phyloP scores from a whole-genome alignment of 2,113 vertebrate genomes.

The Nycticebus coucang region DNA sequence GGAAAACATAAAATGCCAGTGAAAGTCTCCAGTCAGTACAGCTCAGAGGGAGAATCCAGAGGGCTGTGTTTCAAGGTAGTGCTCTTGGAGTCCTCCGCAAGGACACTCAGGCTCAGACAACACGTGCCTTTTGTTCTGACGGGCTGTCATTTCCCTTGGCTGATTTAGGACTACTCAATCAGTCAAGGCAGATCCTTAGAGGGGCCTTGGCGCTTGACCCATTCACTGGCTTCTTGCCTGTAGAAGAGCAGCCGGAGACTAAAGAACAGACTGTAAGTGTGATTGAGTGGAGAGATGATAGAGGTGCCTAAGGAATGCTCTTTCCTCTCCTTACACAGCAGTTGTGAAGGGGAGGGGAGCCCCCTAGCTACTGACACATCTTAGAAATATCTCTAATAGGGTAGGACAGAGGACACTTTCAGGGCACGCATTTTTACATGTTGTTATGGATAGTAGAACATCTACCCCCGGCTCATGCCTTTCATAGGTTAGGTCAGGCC shows the following conservation, averaged over 20 bases:
- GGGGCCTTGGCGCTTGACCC: conserved; percentile 19
- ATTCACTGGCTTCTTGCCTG: conserved; percentile 57
- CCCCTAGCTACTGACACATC: conserved; percentile 42
- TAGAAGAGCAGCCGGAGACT: conserved; percentile 53
- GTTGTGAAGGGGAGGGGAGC: conserved; percentile 36
- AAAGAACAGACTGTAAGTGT: conserved; percentile 59
- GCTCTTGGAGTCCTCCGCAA: background rate
- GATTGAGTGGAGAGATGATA: conserved; percentile 52
- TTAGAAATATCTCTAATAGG: conserved; percentile 40
- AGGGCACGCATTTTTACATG: background rate
- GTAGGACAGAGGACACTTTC: background rate
- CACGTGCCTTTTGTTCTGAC: background rate
- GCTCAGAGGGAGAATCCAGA: background rate
- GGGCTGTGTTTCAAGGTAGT: background rate
- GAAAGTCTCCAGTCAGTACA: background rate
- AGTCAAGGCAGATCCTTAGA: conserved; percentile 14
- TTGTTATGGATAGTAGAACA: conserved; percentile 7
- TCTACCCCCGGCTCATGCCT: background rate
- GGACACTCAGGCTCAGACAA: background rate
- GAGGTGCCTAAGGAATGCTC: conserved; percentile 46
- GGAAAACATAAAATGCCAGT: background rate
- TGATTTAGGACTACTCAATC: background rate
- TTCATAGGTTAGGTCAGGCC: conserved; percentile 48
- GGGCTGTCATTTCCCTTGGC: conserved; percentile 19
- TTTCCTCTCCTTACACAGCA: conserved; percentile 49